Percentiles rank a stretch among this genome's conserved stretches.
Conservation (phyloP, 2,113 vertebrate species). For the Bungarus multicinctus region DNA sequence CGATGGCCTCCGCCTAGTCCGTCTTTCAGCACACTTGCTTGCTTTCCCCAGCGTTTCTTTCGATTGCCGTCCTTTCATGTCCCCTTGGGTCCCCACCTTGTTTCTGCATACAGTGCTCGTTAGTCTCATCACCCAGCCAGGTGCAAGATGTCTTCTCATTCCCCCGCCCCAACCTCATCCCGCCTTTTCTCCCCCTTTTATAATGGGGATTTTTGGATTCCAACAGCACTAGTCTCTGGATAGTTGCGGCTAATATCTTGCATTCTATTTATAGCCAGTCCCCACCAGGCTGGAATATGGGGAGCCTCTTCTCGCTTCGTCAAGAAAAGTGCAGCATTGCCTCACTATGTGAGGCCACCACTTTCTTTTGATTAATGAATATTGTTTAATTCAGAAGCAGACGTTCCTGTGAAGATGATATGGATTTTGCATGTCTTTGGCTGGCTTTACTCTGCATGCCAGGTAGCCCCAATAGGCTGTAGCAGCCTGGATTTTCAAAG, state of each 20-base stretch:
- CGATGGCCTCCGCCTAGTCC: background rate
- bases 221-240: background rate
- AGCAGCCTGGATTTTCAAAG: background rate
- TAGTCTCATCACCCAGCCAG: background rate
- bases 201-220: background rate
- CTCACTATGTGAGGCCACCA: background rate
- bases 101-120: background rate
- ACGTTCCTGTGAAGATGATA: background rate
- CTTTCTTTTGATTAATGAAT: background rate
- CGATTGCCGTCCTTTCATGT: background rate
- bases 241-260: background rate
- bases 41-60: background rate
- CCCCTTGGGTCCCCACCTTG: background rate
- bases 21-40: no score
- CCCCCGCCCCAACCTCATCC: background rate
- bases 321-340: background rate
- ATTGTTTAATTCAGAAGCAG: background rate
- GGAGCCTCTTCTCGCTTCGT: no score
- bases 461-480: background rate
- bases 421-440: background rate
- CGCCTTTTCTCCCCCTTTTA: background rate
- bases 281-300: background rate
- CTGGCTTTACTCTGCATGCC: background rate
- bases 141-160: background rate
- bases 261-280: background rate